Conservation (phyloP, 2,113 vertebrate genomes). For the Willisornis vidua region DNA sequence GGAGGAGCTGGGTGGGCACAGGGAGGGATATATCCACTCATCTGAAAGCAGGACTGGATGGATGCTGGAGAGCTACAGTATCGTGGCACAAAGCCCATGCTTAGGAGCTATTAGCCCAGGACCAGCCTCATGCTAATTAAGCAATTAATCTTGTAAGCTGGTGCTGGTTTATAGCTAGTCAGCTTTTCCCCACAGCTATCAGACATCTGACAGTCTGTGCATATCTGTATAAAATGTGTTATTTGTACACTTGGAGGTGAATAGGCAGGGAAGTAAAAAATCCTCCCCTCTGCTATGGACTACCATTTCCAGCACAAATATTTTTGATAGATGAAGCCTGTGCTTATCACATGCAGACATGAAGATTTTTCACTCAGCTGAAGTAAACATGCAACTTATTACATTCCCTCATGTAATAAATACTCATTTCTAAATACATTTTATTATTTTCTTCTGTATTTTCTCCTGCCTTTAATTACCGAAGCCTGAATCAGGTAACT, state of each 20-base stretch:
- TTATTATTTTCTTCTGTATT: neutral
- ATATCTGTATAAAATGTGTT: neutral
- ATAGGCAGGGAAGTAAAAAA: neutral
- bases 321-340: neutral
- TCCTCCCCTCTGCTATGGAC: neutral
- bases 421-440: neutral
- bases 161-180: neutral
- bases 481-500: neutral
- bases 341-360: neutral
- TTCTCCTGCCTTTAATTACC: neutral
- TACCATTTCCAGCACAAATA: neutral
- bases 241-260: neutral
- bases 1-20: neutral
- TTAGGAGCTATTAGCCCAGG: neutral
- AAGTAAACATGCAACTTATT: neutral
- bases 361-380: neutral
- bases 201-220: neutral
- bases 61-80: neutral
- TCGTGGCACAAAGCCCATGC: accelerated
- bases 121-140: neutral
- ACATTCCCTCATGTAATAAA: neutral
- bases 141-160: neutral
- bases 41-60: neutral
- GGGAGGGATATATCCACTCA: neutral
- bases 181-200: neutral